These are phyloP conservation scores for Erebia epiphron DNA, from an alignment of 2,888 invertebrate genomes.

Conservation along the genomic window DNA sequence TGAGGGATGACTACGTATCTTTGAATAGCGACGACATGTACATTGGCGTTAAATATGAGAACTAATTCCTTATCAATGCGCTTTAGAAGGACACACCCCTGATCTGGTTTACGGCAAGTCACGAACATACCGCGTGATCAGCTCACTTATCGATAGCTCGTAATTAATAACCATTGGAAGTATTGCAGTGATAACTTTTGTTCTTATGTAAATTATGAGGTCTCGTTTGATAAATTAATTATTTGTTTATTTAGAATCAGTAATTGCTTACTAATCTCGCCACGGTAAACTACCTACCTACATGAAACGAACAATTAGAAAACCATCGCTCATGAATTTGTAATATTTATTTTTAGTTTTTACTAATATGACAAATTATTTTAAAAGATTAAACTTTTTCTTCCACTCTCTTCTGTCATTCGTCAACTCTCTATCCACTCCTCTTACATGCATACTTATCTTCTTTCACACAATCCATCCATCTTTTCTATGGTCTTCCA, in stretches of 20 bases:
- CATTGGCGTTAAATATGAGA: slow-evolving; percentile 5
- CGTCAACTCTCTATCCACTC: too few relatives aligned
- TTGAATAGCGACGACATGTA: neutral
- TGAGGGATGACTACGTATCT: neutral
- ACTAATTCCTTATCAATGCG: slow-evolving; percentile 15
- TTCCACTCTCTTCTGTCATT: too few relatives aligned
- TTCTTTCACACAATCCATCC: too few relatives aligned
- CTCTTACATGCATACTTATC: too few relatives aligned
- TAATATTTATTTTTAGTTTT: too few relatives aligned
- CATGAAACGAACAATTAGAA: neutral
- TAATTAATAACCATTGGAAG: slow-evolving; percentile 32
- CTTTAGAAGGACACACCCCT: slow-evolving; percentile 44
- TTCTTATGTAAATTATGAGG: slow-evolving; percentile 23
- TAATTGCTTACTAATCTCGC: neutral
- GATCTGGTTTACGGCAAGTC: slow-evolving; percentile 37
- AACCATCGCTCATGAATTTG: neutral
- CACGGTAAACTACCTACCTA: neutral
- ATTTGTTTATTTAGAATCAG: slow-evolving; percentile 10
- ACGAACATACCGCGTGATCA: slow-evolving; percentile 37
- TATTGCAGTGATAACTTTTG: slow-evolving; percentile 29
- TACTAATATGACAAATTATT: too few relatives aligned
- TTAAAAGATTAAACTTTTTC: too few relatives aligned
- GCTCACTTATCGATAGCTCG: slow-evolving; percentile 34
- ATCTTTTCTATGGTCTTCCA: too few relatives aligned
- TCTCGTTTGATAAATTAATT: neutral